Conservation (phyloP, 2,888 invertebrate species). For the Geotrupes spiniger region DNA sequence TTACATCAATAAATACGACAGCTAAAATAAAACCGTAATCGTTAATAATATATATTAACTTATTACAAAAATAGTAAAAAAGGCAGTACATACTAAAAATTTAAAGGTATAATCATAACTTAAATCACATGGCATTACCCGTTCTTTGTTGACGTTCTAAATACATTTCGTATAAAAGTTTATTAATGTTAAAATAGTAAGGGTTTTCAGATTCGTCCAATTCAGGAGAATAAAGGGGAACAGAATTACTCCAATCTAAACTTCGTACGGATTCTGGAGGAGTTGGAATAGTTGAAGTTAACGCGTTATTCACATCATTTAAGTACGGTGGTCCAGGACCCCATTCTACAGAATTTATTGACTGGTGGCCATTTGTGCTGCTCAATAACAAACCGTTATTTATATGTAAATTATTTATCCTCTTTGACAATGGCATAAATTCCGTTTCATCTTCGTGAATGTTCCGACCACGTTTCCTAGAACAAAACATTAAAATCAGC, state of each 20-base stretch:
- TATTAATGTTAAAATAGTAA: conserved; percentile 82
- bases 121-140: conserved; percentile 43
- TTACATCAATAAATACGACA: neutral
- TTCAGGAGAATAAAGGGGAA: conserved; percentile 70
- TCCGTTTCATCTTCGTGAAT: conserved; percentile 69
- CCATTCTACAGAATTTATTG: conserved; percentile 33
- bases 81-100: conserved; percentile 11
- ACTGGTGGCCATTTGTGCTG: conserved; percentile 28
- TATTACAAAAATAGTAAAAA: conserved; percentile 13
- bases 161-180: conserved; percentile 81
- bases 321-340: conserved; percentile 41
- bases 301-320: conserved; percentile 20
- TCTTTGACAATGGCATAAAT: conserved; percentile 84
- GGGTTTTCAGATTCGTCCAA: conserved; percentile 75
- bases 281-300: conserved; percentile 38
- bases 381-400: conserved; percentile 55
- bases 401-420: conserved; percentile 86
- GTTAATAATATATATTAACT: conserved; percentile 8
- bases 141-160: conserved; percentile 73
- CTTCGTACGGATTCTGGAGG: conserved; percentile 43
- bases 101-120: conserved; percentile 7
- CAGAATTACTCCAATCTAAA: conserved; percentile 38
- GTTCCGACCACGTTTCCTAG: conserved; percentile 73
- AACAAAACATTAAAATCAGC: conserved; percentile 35
- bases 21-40: neutral